Base-by-base conservation (phyloP, 2,113 vertebrate genomes). In the Cercocebus atys region DNA sequence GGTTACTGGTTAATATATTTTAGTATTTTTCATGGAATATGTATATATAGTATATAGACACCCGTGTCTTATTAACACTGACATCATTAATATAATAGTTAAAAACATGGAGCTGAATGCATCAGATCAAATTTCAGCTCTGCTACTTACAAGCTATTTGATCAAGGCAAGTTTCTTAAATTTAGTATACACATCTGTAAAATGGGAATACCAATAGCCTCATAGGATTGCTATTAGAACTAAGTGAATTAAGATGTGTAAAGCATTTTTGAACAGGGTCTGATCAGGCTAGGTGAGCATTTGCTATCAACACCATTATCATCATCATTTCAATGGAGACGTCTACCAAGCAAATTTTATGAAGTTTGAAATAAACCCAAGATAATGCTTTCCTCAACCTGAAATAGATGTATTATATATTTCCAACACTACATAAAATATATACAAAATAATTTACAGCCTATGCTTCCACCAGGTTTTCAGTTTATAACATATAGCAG, bases 291-390 rank as follows among this genome's bases (percentile, higher is more conserved):
- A 82, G 16, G 16, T 50, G n/a, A 90, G 17, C 13, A 61, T 78
- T 78, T 81, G 2, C 55, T 70, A 18, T 57, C 1, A 32, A 32
- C 18, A 72, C 1, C 30, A 50, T n/a, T 9, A 57, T 43, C 50
- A 61, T 43, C 40, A 59, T 40, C 30, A n/a, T 73, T 59, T 22
- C 30, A 55, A 17, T 57, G 68, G 30, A 70, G 3, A 68, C 76
- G 6, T 75, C 22, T 45, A 82, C 4, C 13, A 84, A 72, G 27
- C 8, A 78, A 38, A 5, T 68, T 73, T 92, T 66, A 80, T 40
- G n/a, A 43, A 79, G 50, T 79, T 92, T 88, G 70, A 1, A 96
- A 93, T 84, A 70, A 89, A 38, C 43, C 27, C 27, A 61, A 96
- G 61, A 64, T 64, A 88, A n/a, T n/a, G 5, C 18, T 89, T 93